These are phyloP conservation scores for Peucedramus taeniatus DNA, from an alignment of 2,113 vertebrate species.

Conservation along the genomic window DNA sequence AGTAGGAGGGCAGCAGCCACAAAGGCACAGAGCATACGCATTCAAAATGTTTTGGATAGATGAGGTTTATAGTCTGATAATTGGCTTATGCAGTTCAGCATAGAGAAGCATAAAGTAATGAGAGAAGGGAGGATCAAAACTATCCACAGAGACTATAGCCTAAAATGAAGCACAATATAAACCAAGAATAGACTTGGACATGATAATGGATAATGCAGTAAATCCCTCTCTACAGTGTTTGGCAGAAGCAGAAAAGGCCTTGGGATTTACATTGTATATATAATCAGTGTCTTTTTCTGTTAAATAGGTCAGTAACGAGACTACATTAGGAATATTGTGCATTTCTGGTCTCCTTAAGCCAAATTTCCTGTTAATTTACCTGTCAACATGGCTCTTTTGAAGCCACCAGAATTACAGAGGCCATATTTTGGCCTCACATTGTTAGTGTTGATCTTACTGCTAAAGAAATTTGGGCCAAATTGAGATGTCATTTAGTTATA, in stretches of 20 bases:
- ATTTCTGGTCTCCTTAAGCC: conserved; percentile 1
- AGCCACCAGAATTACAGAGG: not conserved
- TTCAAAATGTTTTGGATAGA: conserved; percentile 54
- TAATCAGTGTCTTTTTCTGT: conserved; percentile 47
- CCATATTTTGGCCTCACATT: not conserved
- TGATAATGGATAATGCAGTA: conserved; percentile 60
- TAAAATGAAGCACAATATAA: conserved; percentile 58
- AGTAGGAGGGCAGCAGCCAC: conserved; percentile 43
- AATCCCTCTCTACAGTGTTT: conserved; percentile 55
- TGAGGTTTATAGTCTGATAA: conserved; percentile 67
- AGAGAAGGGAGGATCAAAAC: conserved; percentile 62
- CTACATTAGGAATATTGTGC: not conserved
- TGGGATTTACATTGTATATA: conserved; percentile 55
- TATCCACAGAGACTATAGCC: conserved; percentile 57
- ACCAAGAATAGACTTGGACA: conserved; percentile 70
- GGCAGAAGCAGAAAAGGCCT: conserved; percentile 54
- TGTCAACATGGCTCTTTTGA: not conserved
- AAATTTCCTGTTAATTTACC: conserved; percentile 17
- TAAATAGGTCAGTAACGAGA: conserved; percentile 55
- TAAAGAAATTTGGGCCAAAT: not conserved
- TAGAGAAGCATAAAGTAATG: conserved; percentile 44
- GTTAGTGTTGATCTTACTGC: not conserved
- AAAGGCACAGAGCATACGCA: conserved; percentile 49
- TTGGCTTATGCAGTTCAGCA: conserved; percentile 60
- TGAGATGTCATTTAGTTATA: not conserved